Conservation (phyloP, 2,888 invertebrate species). For the Epistrophe grossulariae region DNA sequence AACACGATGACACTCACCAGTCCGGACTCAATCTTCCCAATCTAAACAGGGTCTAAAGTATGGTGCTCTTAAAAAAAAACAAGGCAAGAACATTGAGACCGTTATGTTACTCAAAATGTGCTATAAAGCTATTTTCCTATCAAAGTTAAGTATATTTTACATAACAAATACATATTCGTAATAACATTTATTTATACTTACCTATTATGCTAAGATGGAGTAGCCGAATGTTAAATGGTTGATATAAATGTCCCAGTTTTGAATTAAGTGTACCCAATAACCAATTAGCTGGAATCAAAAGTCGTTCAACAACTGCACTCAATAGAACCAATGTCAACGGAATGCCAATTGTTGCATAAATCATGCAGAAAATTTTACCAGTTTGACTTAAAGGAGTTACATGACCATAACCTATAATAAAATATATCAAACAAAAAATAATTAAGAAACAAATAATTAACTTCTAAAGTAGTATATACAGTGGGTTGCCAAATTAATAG, state of each 20-base stretch:
- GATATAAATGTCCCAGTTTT: slow-evolving; percentile 89
- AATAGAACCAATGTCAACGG: slow-evolving; percentile 93
- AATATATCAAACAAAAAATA: not conserved
- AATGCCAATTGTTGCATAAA: slow-evolving; percentile 93
- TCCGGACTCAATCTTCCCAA: too few species aligned
- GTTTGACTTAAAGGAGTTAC: slow-evolving; percentile 93
- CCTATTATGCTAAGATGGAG: slow-evolving; percentile 90
- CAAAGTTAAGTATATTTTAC: too few species aligned
- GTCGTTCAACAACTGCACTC: slow-evolving; percentile 92
- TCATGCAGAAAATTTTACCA: slow-evolving; percentile 94
- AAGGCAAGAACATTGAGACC: too few species aligned
- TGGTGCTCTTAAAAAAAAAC: too few species aligned
- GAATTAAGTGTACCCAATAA: slow-evolving; percentile 88
- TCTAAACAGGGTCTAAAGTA: too few species aligned
- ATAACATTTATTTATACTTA: slow-evolving; percentile 79
- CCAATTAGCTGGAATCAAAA: slow-evolving; percentile 90
- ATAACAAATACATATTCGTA: too few species aligned
- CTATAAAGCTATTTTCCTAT: too few species aligned
- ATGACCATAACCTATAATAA: slow-evolving; percentile 91
- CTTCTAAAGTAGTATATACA: too few species aligned
- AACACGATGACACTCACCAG: too few species aligned
- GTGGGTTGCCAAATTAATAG: too few species aligned
- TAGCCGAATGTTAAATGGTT: slow-evolving; percentile 90
- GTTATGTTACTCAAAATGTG: too few species aligned
- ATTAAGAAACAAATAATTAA: not conserved